Base-by-base conservation (phyloP, 92 coral and sea anemone genomes). In the Isaurus tuberculatus region DNA sequence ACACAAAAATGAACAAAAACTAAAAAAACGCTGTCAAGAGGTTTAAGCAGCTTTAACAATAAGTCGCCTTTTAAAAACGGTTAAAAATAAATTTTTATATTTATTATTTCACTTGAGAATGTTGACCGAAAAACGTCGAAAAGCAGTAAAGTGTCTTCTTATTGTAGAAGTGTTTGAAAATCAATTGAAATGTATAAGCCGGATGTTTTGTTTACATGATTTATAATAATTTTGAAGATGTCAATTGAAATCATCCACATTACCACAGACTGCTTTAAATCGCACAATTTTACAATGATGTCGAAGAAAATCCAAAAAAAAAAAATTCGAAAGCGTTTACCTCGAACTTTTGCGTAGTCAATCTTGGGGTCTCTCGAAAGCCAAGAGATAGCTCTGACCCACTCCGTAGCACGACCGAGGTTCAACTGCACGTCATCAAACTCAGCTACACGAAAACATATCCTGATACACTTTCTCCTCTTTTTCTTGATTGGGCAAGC, bases 381-480 rank as follows among this genome's bases (percentile, higher is more conserved):
- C 98, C 98, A 93, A 67, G 82, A 73, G 71, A 95, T 94, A 15
- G 88, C 89, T 29, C 95, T 89, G 37, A 94, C 90, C 98, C 98
- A 95, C 42, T 58, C 83, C 68, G 87, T 91, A 8, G 98, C 98
- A 31, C 69, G 61, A 20, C 65, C 49, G 9, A 78, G 29, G 75
- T 95, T 94, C 65, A 68, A 75, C 14, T 77, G 84, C 26, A 74
- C 65, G 53, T 83, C 61, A 42, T 89, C 96, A 70, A 86, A 88
- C 15, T 85, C 89, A 17, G 82, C 58, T 29, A 95, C 92, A 71
- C 86, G 85, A 75, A 95, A 95, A 31, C 94, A 86, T 8, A 82
- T 68, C 69, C 79, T 73, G 51, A 30, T 53, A 27, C 28, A 65
- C 55, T 83, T 83, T n/a, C 93, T 60, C 4, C 46, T 49, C 68